Evolutionary conservation across 2,113 vertebrate species (phyloP), one percentile per base, ranked within the genome.

Genomic region (Recurvirostra avosetta): DNA sequence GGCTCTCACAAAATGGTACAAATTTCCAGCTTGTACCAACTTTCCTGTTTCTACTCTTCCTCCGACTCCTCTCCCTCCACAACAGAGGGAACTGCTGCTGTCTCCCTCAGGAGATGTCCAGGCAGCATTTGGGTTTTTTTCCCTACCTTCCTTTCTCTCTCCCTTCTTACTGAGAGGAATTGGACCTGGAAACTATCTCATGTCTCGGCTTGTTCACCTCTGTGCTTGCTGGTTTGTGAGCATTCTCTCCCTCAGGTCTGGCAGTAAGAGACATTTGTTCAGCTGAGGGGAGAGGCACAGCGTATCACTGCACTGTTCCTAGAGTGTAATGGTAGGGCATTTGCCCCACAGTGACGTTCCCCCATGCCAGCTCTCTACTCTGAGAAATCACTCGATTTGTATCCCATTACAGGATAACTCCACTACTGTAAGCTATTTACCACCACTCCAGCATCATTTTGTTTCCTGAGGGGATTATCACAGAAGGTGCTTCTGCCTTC

Each of bases 31-130:
- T 66, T 62, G 38, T 8, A 59, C n/a, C 17, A 55, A 5, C 47
- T 80, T 91, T 89, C 26, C 23, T 67, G 11, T 81, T 93, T 59
- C 50, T 43, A 15, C 30, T 67, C 21, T 74, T 77, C n/a, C 38
- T 62, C 32, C 78, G 43, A 41, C 11, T 78, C 38, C 17, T 29
- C 15, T 88, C 3, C 32, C 13, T 71, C 49, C 29, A 9, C 2
- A 7, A 25, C 0, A 2, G 30, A 78, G 34, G 16, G 11, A 70
- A 9, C 29, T 56, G 43, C 41, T 89, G 32, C 56, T 2, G 0
- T n/a, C n/a, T 86, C n/a, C 52, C 40, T 67, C 20, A 12, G 78
- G 43, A 76, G 23, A 23, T 36, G 3, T 41, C 34, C 58, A 34
- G 12, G 58, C 18, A 71, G 21, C 16, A 43, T 63, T 92, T 88